Percentiles rank a stretch among this genome's conserved stretches.
Evolutionary conservation across 2,888 invertebrate species (phyloP).

Genomic region (Corbicula japonica): DNA sequence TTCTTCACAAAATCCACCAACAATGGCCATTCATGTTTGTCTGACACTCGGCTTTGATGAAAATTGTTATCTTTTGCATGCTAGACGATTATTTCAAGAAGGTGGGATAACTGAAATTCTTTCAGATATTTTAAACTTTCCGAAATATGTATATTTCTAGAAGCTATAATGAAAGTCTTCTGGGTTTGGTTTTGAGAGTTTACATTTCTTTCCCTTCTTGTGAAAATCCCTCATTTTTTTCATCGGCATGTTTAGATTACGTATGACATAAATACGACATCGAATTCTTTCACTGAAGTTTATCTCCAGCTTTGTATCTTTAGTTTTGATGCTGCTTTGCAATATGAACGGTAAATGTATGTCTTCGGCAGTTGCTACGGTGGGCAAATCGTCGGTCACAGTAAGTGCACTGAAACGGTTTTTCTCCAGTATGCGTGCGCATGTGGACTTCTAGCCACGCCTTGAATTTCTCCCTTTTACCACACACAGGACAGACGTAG

Average conservation of each 20-base stretch:
- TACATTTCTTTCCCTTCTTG: neutral
- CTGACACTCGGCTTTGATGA: too few species aligned
- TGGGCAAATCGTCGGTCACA: constrained; percentile 38
- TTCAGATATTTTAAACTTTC: too few species aligned
- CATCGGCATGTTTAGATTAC: neutral
- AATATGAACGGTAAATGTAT: constrained; percentile 29
- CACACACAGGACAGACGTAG: constrained; percentile 9
- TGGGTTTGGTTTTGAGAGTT: too few species aligned
- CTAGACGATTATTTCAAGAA: too few species aligned
- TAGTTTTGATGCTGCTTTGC: neutral
- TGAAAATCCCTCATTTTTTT: neutral
- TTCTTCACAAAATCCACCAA: too few species aligned
- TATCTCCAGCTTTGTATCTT: neutral
- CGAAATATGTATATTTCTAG: neutral
- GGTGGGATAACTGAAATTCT: too few species aligned
- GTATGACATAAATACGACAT: too few species aligned
- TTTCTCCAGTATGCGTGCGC: constrained; percentile 44
- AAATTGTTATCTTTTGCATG: too few species aligned
- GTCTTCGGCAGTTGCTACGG: constrained; percentile 33
- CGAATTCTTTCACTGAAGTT: neutral
- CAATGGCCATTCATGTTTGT: too few species aligned
- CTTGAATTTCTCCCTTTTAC: constrained; percentile 8
- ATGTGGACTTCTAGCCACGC: constrained; percentile 24
- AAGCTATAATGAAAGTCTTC: neutral
- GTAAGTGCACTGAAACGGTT: constrained; percentile 24